Percentiles rank a stretch among this genome's conserved stretches.
Conservation (phyloP, 2,797 vertebrate species). For the Coluber constrictor region DNA sequence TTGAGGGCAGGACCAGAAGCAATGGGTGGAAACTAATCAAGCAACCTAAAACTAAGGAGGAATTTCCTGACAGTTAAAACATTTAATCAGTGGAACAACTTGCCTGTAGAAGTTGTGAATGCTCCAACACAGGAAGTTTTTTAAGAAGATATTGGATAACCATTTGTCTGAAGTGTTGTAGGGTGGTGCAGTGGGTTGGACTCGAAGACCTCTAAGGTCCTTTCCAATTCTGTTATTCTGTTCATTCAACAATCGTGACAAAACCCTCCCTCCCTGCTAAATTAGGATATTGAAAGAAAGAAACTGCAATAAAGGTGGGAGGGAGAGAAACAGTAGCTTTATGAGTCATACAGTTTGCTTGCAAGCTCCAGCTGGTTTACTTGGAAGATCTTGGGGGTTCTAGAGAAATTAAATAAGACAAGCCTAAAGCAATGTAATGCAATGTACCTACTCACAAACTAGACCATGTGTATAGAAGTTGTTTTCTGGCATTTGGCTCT, state of each 20-base stretch:
- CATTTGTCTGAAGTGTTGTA: too few relatives aligned
- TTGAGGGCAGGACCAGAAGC: too few relatives aligned
- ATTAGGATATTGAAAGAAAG: not conserved
- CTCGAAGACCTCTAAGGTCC: too few relatives aligned
- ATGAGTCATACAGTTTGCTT: not conserved
- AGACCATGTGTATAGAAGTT: not conserved
- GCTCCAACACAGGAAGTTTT: too few relatives aligned
- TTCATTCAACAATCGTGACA: not conserved
- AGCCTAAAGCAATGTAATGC: not conserved
- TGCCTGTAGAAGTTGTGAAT: too few relatives aligned
- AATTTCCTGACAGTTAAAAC: too few relatives aligned
- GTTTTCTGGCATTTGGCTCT: not conserved
- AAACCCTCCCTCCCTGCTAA: not conserved
- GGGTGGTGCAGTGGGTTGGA: too few relatives aligned
- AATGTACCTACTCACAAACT: not conserved
- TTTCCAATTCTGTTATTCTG: too few relatives aligned
- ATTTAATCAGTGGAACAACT: too few relatives aligned
- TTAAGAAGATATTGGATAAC: too few relatives aligned
- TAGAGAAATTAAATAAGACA: not conserved
- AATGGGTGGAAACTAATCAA: too few relatives aligned
- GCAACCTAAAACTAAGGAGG: too few relatives aligned
- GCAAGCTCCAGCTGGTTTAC: not conserved
- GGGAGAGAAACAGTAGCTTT: not conserved
- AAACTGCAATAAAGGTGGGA: not conserved
- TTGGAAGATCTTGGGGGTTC: not conserved